Percentiles rank a stretch among this genome's conserved stretches.
Evolutionary conservation across 2,113 vertebrate genomes (phyloP).

Genomic region (Danionella cerebrum): DNA sequence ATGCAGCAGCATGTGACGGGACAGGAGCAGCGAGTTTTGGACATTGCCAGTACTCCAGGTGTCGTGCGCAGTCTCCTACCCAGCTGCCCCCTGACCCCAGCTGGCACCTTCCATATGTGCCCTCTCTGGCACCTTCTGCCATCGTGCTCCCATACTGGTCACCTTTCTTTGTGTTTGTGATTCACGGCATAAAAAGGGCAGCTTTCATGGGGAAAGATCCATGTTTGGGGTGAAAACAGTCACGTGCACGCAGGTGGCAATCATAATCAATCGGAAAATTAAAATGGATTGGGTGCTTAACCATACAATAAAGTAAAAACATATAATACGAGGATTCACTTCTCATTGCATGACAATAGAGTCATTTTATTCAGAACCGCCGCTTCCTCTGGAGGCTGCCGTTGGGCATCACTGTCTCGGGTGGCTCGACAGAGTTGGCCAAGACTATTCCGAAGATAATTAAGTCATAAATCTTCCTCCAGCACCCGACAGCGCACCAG

Average conservation of each 20-base stretch:
- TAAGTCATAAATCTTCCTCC: constrained; percentile 67
- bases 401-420: constrained; percentile 23
- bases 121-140: constrained; percentile 62
- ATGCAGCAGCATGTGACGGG: constrained; percentile 13
- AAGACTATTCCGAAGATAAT: constrained; percentile 62
- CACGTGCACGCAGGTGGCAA: not conserved
- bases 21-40: constrained; percentile 28
- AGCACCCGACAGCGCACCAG: constrained; percentile 39
- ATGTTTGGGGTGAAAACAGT: not conserved
- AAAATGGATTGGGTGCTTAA: no score
- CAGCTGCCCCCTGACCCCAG: constrained; percentile 54
- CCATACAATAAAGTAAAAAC: constrained; percentile 1
- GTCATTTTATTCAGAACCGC: constrained; percentile 8
- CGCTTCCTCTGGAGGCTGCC: constrained; percentile 28
- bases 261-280: not conserved
- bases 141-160: constrained; percentile 40
- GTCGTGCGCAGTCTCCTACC: constrained; percentile 47
- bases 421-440: constrained; percentile 40
- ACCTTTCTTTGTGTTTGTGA: constrained; percentile 22
- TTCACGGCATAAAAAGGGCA: constrained; percentile 3
- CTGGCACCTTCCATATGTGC: constrained; percentile 61
- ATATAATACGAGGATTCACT: not conserved
- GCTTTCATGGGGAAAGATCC: not conserved
- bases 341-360: constrained; percentile 14
- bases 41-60: constrained; percentile 53